Evolutionary conservation across 2,888 invertebrate species (phyloP).

Genomic region (Erannis defoliaria): DNA sequence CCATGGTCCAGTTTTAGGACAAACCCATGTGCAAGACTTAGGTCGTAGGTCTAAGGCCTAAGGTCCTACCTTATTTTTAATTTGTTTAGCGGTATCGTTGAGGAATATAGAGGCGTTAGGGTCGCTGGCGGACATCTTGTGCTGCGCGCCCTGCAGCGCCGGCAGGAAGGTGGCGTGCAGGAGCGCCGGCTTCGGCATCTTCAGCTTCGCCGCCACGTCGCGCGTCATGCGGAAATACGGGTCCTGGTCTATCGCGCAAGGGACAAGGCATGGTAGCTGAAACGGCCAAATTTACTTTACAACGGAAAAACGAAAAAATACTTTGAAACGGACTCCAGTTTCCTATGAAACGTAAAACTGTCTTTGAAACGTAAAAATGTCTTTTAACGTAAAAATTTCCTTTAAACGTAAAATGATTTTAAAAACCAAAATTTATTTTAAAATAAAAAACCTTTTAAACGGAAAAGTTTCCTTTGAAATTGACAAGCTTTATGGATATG

Average conservation of each 20-base stretch:
- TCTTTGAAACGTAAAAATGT: no score
- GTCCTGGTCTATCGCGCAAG: conserved; percentile 99
- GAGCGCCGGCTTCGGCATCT: conserved; percentile 95
- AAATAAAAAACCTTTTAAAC: no score
- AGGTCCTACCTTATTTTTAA: conserved; percentile 94
- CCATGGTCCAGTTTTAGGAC: no score
- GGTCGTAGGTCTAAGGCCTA: background rate
- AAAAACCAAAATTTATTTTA: no score
- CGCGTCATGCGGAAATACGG: conserved; percentile 99
- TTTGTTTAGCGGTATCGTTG: conserved; percentile 97
- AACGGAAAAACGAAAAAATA: no score
- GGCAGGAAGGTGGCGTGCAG: conserved; percentile 96
- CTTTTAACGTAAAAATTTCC: no score
- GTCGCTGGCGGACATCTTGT: conserved; percentile 99
- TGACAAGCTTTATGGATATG: no score
- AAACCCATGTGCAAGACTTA: no score
- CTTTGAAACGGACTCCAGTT: background rate
- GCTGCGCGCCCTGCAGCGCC: conserved; percentile 97
- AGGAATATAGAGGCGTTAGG: conserved; percentile 97
- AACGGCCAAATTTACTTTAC: background rate
- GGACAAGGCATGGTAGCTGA: conserved; percentile 90
- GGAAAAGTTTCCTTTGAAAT: no score
- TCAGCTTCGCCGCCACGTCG: conserved; percentile 97
- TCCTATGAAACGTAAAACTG: no score
- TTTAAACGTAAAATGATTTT: no score